These are phyloP conservation scores for Polia nebulosa DNA, from an alignment of 2,888 invertebrate genomes.

Conservation along the genomic window DNA sequence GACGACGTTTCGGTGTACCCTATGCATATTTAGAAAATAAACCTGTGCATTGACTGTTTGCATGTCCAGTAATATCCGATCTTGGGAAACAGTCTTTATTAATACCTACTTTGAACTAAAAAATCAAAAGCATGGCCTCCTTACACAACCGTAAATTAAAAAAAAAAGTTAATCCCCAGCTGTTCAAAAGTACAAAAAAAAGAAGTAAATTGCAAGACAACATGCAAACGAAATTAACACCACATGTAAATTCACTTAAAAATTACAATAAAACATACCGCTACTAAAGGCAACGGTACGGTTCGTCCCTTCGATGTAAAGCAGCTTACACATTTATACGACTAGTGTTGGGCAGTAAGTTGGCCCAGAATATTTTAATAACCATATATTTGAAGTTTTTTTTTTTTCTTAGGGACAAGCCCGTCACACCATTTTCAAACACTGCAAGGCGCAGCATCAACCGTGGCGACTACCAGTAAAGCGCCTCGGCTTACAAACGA, in stretches of 20 bases:
- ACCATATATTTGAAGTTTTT: neutral
- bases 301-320: slow-evolving; percentile 26
- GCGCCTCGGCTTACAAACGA: neutral
- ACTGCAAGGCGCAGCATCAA: neutral
- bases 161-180: slow-evolving; percentile 2
- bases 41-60: neutral
- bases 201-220: slow-evolving; percentile 32
- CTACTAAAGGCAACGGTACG: slow-evolving; percentile 57
- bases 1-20: neutral
- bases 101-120: too few species aligned
- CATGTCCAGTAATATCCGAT: too few species aligned
- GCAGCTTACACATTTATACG: slow-evolving; percentile 13
- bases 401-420: neutral
- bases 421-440: neutral
- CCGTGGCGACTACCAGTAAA: too few species aligned
- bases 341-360: neutral
- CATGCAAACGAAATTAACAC: slow-evolving; percentile 44
- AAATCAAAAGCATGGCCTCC: neutral
- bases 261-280: slow-evolving; percentile 50
- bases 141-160: slow-evolving; percentile 5
- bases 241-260: slow-evolving; percentile 50
- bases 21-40: neutral
- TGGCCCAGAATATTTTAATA: neutral
- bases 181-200: slow-evolving; percentile 23
- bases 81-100: too few species aligned